Base-by-base conservation (phyloP, 1,140 invertebrate genomes). In the Tetragnatha versicolor region DNA sequence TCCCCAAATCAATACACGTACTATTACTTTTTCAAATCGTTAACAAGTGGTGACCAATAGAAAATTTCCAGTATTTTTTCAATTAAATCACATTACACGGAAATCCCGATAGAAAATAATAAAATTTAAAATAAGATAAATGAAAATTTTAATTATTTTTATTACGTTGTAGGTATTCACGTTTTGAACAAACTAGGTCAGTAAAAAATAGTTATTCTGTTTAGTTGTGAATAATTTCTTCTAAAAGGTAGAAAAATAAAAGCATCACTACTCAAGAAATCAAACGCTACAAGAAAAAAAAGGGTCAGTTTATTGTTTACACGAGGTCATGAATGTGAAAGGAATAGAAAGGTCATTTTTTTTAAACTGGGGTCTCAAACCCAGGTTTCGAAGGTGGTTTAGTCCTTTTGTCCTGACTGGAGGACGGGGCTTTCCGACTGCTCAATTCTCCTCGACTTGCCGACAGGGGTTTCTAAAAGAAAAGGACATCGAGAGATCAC, bases 241-340 rank as follows among this genome's bases (percentile, higher is more conserved):
- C n/a, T n/a, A n/a, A n/a, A n/a, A n/a, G n/a, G n/a, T n/a, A n/a
- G n/a, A n/a, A n/a, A n/a, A n/a, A n/a, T n/a, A n/a, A n/a, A n/a
- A n/a, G n/a, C n/a, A n/a, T n/a, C n/a, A 20, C 25, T 53, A 1
- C 2, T 14, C 10, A 27, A 31, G 10, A 58, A n/a, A 4, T 31
- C 14, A 31, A 58, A 58, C 20, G 9, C n/a, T 45, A 29, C 53
- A 63, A 63, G 22, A 77, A 47, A 61, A 53, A 77, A 77, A 39
- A 42, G 60, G 22, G 29, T 51, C 20, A 39, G 42, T 76, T 77
- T 66, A 77, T 77, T 77, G 73, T 77, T 77, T 65, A 77, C 60
- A 77, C 55, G 73, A 66, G 60, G 73, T 66, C 60, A 35, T 68
- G 22, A 73, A 22, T 63, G 35, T 61, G 3, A 37, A 35, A 55